Conservation (phyloP, 2,888 invertebrate genomes). For the Conistra vaccinii region DNA sequence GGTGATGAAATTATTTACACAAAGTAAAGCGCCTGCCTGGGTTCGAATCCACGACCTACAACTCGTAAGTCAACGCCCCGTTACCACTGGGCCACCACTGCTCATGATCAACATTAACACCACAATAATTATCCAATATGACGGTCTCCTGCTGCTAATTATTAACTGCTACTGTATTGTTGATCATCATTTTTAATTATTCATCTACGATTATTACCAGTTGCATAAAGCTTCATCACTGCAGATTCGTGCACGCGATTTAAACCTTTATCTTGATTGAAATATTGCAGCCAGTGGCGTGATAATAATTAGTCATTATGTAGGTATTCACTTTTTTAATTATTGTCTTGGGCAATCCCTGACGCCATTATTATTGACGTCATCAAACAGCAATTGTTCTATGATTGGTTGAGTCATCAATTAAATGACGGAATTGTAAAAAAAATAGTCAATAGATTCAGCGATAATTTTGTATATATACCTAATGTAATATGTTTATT, state of each 20-base stretch:
- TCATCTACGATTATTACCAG: slow-evolving; percentile 7
- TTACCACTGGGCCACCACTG: no score
- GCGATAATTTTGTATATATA: slow-evolving; percentile 14
- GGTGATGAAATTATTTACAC: no score
- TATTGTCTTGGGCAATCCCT: slow-evolving; percentile 57
- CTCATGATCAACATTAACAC: no score
- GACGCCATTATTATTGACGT: slow-evolving; percentile 32
- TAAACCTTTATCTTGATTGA: not conserved
- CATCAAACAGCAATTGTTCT: slow-evolving; percentile 47
- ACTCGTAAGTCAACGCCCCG: no score
- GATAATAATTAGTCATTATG: not conserved
- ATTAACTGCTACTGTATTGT: slow-evolving; percentile 1
- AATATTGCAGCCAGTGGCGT: slow-evolving; percentile 22
- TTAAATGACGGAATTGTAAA: slow-evolving; percentile 17
- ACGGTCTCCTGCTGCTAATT: slow-evolving; percentile 18
- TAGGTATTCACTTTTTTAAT: slow-evolving; percentile 38
- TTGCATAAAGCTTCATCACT: not conserved
- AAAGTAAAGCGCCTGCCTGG: no score
- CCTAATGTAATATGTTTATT: not conserved
- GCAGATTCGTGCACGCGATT: slow-evolving; percentile 14
- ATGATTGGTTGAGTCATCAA: slow-evolving; percentile 48
- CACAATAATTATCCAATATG: not conserved
- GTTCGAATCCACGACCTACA: no score
- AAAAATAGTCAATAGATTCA: not conserved
- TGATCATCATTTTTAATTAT: slow-evolving; percentile 43